Evolutionary conservation across 2,888 invertebrate genomes (phyloP), one percentile per base, ranked within the genome.

Genomic region (Drosophila borborema): DNA sequence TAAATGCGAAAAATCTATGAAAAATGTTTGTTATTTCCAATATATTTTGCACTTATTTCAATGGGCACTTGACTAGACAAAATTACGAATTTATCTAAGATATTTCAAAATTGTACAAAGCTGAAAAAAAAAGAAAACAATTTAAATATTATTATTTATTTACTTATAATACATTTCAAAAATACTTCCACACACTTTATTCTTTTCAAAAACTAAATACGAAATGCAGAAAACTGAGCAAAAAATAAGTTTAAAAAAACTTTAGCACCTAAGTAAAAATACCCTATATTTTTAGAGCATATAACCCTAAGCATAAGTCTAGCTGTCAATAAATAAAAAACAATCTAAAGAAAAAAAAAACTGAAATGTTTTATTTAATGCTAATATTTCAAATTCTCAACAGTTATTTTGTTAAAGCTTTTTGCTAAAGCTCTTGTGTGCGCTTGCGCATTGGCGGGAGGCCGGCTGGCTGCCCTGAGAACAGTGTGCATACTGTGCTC

Each of bases 261-360:
- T 80, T 62, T 89, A 86, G 80, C 60, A 46, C 43, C 28, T 81
- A 83, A 82, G 77, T 61, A 58, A 77, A 75, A 77, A 78, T 72
- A 69, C 49, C 63, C 64, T 77, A 80, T 82, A 88, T 88, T 88
- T 88, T 88, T 86, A 88, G 87, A 87, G 53, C 69, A 77, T 82
- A 74, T 81, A 86, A 83, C 38, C 85, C 65, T 85, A 79, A 72
- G 63, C 43, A 45, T 82, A 85, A 82, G 74, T 62, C 69, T 77
- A 89, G 85, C 64, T 85, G 85, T 87, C 87, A 82, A 80, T 80
- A 67, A 71, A 67, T 70, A 83, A 73, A 64, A 82, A 68, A 69
- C 41, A 64, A 71, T 64, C 43, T 59, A 54, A 62, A 53, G 18
- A 41, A 60, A 71, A 53, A 53, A 63, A 49, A 16, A 40, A 62